A percentile compares a stretch with the other conserved stretches of the same genome.
phyloP scores from a whole-genome alignment of 1,140 invertebrate genomes.

The Chymomyza costata region DNA sequence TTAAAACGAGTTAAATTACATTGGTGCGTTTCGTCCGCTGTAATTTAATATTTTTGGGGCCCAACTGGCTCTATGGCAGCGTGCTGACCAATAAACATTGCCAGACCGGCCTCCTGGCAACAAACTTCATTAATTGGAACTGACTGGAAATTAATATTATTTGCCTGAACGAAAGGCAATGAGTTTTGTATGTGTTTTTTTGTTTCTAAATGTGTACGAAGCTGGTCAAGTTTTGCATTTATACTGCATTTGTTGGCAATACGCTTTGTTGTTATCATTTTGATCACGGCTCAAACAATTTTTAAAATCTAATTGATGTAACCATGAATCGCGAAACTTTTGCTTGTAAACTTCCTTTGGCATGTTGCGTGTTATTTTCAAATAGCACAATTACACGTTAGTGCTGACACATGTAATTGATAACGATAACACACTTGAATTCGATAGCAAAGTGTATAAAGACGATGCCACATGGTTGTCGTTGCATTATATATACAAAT shows the following conservation, averaged over 20 bases:
- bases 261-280: slow-evolving; percentile 1
- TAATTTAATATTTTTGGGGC: neutral
- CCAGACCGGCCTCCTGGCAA: neutral
- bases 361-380: no score
- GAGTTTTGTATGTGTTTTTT: slow-evolving; percentile 7
- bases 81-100: slow-evolving; percentile 9
- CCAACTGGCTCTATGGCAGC: neutral
- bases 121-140: neutral
- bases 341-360: slow-evolving; percentile 7
- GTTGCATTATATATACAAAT: no score
- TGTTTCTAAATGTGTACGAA: neutral
- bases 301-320: neutral
- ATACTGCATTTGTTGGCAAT: slow-evolving; percentile 11
- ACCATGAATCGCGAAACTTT: slow-evolving; percentile 3
- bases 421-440: no score
- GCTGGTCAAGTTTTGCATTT: slow-evolving; percentile 5
- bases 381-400: no score
- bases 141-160: slow-evolving; percentile 4
- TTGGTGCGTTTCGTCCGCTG: slow-evolving; percentile 1
- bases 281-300: slow-evolving; percentile 1
- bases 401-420: no score
- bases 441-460: no score
- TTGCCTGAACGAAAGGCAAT: neutral
- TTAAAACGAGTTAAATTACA: slow-evolving; percentile 8
- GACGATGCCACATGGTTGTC: no score